Evolutionary conservation across 2,888 invertebrate species (phyloP).

Genomic region (Apotomis betuletana): DNA sequence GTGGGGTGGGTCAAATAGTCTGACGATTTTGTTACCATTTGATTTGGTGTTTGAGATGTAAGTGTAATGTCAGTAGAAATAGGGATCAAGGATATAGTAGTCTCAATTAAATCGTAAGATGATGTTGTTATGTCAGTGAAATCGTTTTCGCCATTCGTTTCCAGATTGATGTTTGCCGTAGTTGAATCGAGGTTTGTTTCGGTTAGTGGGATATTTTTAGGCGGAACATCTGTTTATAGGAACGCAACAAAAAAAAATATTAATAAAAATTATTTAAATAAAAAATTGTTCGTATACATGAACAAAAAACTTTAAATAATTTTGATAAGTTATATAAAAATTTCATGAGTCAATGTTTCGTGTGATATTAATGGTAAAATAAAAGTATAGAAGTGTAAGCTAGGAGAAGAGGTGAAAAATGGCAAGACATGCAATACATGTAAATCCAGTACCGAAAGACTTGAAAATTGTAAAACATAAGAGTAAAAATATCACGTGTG

Average conservation of each 20-base stretch:
- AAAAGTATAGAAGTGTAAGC: background rate
- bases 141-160: slow-evolving; percentile 54
- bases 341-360: background rate
- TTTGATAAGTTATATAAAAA: background rate
- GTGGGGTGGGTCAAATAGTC: slow-evolving; percentile 14
- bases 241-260: slow-evolving; percentile 69
- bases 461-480: background rate
- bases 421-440: slow-evolving; percentile 5
- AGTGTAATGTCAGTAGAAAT: background rate
- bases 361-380: background rate
- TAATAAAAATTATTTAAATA: slow-evolving; percentile 47
- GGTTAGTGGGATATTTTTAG: slow-evolving; percentile 79
- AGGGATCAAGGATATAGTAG: slow-evolving; percentile 38
- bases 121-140: slow-evolving; percentile 53
- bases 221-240: slow-evolving; percentile 81
- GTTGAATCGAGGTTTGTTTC: slow-evolving; percentile 69
- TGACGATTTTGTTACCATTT: background rate
- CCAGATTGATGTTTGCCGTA: slow-evolving; percentile 56
- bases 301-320: background rate
- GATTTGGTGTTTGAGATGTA: background rate
- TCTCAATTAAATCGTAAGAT: slow-evolving; percentile 43
- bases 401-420: slow-evolving; percentile 28
- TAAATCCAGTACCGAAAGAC: slow-evolving; percentile 20
- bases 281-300: background rate
- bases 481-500: slow-evolving; percentile 14